Percentiles rank a stretch among this genome's conserved stretches.
These are phyloP conservation scores for Ichneumon xanthorius DNA, from an alignment of 2,888 invertebrate species.

Conservation along the genomic window DNA sequence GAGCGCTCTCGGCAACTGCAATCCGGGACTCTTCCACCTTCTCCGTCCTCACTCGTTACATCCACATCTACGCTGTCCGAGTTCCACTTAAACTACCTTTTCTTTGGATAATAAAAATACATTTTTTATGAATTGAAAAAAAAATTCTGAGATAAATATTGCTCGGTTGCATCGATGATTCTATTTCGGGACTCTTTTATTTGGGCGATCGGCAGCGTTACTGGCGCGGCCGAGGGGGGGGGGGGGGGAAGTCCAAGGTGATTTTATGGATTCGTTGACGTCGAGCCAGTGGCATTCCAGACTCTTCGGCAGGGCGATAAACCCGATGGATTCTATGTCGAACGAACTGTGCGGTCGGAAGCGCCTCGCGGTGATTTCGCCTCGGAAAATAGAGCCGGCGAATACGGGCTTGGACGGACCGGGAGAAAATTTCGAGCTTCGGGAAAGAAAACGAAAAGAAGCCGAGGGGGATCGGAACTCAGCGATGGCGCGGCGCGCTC, in stretches of 20 bases:
- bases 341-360: not conserved
- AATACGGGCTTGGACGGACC: not conserved
- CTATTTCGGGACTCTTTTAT: no score
- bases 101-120: not conserved
- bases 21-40: conserved; percentile 15
- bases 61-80: not conserved
- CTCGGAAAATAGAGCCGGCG: not conserved
- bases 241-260: not conserved
- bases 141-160: no score
- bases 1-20: conserved; percentile 16
- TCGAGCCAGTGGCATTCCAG: conserved; percentile 15
- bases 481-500: not conserved
- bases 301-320: not conserved
- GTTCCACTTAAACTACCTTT: not conserved
- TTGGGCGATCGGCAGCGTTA: no score
- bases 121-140: no score
- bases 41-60: not conserved
- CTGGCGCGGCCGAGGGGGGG: not conserved
- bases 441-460: conserved; percentile 30
- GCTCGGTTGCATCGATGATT: no score
- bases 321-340: not conserved
- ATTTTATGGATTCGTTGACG: conserved; percentile 62
- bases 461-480: conserved; percentile 5
- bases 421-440: not conserved
- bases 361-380: not conserved